Conservation (phyloP, 2,797 vertebrate genomes). For the Emydoidea blandingii region DNA sequence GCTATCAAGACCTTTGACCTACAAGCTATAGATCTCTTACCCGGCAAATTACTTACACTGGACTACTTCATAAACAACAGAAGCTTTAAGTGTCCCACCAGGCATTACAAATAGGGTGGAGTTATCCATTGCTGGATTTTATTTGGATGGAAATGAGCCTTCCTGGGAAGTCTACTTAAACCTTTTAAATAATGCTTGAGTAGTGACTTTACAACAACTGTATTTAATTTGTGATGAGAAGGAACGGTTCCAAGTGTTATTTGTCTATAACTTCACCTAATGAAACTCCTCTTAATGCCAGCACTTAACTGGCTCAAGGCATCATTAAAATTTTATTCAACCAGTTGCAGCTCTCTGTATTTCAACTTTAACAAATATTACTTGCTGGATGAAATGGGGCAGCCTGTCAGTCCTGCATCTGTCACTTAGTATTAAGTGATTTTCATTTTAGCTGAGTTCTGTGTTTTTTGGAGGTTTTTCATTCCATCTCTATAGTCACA, state of each 20-base stretch:
- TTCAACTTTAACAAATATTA: not conserved
- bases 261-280: not conserved
- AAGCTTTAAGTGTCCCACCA: conserved; percentile 47
- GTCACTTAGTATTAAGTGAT: not conserved
- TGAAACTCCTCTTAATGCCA: not conserved
- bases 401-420: not conserved
- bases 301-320: not conserved
- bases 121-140: conserved; percentile 7
- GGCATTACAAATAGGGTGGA: conserved; percentile 64
- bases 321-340: not conserved
- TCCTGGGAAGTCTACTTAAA: conserved; percentile 59
- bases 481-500: not conserved
- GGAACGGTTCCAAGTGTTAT: not conserved
- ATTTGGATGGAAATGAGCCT: conserved; percentile 71
- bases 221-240: not conserved
- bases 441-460: not conserved
- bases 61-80: conserved; percentile 70
- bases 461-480: not conserved
- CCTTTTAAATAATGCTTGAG: conserved; percentile 55
- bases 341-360: not conserved
- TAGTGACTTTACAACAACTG: not conserved
- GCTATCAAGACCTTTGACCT: conserved; percentile 60
- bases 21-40: conserved; percentile 63
- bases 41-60: conserved; percentile 75
- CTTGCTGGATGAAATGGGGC: not conserved